A percentile compares a stretch with the other conserved stretches of the same genome.
Evolutionary conservation across 2,797 vertebrate genomes (phyloP).

Genomic region (Rhynchotus rufescens): DNA sequence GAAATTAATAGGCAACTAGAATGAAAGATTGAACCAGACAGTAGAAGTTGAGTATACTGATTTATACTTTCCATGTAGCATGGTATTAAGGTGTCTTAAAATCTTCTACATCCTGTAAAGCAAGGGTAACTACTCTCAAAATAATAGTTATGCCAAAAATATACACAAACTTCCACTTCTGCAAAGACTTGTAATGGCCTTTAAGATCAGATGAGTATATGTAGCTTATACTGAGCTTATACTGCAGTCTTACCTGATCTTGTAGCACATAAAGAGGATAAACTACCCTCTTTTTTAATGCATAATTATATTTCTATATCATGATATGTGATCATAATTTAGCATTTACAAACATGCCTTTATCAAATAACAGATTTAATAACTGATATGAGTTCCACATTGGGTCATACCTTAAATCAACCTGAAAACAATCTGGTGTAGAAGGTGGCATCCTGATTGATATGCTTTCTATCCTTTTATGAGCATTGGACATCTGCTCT

Average conservation of each 20-base stretch:
- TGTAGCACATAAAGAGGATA: not conserved
- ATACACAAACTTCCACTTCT: not conserved
- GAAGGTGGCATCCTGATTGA: slow-evolving; percentile 44
- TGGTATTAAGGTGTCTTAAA: not conserved
- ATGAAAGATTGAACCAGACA: not conserved
- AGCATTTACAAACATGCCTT: not conserved
- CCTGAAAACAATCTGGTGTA: slow-evolving; percentile 17
- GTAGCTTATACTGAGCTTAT: not conserved
- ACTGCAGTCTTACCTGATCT: not conserved
- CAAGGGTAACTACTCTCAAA: not conserved
- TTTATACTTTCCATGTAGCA: not conserved
- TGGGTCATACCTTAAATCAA: slow-evolving; percentile 19
- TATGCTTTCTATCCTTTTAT: slow-evolving; percentile 49
- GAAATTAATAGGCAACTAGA: not conserved
- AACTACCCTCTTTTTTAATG: not conserved
- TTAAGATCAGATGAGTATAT: not conserved
- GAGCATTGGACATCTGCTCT: slow-evolving; percentile 69
- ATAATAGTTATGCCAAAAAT: not conserved
- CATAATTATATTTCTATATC: not conserved
- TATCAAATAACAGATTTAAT: not conserved
- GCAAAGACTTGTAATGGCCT: not conserved
- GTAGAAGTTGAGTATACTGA: not conserved
- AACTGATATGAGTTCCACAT: not conserved
- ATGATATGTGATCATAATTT: not conserved
- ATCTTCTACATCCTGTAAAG: not conserved